A percentile compares a stretch with the other conserved stretches of the same genome.
These are phyloP conservation scores for Microplitis deprimator DNA, from an alignment of 2,888 invertebrate species.

Conservation along the genomic window DNA sequence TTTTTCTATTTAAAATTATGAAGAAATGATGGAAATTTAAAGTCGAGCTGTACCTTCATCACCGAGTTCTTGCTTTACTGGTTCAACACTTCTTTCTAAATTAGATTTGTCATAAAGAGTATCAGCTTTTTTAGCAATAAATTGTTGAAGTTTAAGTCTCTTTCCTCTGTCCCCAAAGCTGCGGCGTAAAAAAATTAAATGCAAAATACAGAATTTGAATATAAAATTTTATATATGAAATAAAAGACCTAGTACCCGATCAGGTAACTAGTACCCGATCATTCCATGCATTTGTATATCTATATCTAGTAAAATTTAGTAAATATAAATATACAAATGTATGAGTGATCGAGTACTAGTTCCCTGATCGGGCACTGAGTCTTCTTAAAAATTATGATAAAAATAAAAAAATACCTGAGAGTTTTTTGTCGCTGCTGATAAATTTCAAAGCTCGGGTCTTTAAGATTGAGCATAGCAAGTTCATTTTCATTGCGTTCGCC, in stretches of 20 bases:
- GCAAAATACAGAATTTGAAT: too few species aligned
- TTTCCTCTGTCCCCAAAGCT: slow-evolving; percentile 87
- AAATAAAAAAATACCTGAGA: slow-evolving; percentile 73
- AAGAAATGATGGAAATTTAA: too few species aligned
- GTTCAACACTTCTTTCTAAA: slow-evolving; percentile 62
- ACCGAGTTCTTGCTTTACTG: slow-evolving; percentile 70
- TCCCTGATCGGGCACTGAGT: neutral
- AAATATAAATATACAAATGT: too few species aligned
- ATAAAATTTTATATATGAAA: too few species aligned
- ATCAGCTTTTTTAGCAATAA: slow-evolving; percentile 88
- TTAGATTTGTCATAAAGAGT: slow-evolving; percentile 78
- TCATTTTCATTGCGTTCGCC: slow-evolving; percentile 86
- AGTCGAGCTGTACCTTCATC: slow-evolving; percentile 73
- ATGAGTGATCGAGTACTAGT: too few species aligned
- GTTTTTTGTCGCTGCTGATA: slow-evolving; percentile 86
- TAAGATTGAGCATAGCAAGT: slow-evolving; percentile 77
- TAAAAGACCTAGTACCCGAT: too few species aligned
- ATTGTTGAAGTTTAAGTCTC: slow-evolving; percentile 87
- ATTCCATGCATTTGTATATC: too few species aligned
- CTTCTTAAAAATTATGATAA: neutral
- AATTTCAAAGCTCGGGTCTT: slow-evolving; percentile 80
- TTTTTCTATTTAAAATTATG: slow-evolving; percentile 36
- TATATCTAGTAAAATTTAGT: too few species aligned
- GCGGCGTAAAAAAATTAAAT: slow-evolving; percentile 34
- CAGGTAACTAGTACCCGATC: too few species aligned